Evolutionary conservation across 1,140 invertebrate species (phyloP).

Genomic region (Drosophila parvula): DNA sequence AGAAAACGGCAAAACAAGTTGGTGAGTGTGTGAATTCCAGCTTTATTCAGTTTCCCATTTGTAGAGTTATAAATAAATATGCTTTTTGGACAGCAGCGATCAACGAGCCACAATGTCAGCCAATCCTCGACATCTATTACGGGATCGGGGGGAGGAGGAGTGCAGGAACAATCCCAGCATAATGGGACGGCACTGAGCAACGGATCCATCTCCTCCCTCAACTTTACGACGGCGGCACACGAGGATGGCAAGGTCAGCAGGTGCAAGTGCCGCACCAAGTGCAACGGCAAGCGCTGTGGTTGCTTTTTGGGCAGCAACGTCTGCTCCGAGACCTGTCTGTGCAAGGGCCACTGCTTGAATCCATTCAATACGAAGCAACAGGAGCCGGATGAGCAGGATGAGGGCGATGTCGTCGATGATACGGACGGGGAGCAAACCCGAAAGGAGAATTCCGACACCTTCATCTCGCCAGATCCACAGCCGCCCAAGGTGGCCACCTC

Average conservation of each 20-base stretch:
- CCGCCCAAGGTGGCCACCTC: constrained; percentile 2
- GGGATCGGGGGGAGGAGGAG: not conserved
- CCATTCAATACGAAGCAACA: constrained; percentile 13
- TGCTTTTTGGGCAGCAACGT: constrained; percentile 32
- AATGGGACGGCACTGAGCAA: constrained; percentile 17
- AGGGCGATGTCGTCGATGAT: constrained; percentile 15
- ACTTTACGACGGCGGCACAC: constrained; percentile 13
- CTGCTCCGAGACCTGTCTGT: constrained; percentile 39
- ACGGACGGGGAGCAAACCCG: not conserved
- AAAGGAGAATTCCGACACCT: constrained; percentile 9
- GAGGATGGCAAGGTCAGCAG: not conserved
- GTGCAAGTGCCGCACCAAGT: constrained; percentile 64
- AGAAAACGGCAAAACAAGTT: not conserved
- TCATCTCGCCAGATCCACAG: constrained; percentile 4
- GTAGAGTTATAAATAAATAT: not conserved
- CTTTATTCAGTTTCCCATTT: not conserved
- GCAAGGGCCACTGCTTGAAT: constrained; percentile 56
- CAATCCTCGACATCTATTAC: not conserved
- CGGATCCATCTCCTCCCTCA: constrained; percentile 15
- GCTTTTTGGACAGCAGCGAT: not conserved
- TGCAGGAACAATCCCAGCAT: not conserved
- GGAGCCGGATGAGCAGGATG: not conserved
- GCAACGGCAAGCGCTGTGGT: constrained; percentile 61
- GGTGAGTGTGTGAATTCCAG: not conserved
- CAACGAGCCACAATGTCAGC: not conserved